Base-by-base conservation (phyloP, 1,140 invertebrate genomes). In the Drosophila ficusphila region DNA sequence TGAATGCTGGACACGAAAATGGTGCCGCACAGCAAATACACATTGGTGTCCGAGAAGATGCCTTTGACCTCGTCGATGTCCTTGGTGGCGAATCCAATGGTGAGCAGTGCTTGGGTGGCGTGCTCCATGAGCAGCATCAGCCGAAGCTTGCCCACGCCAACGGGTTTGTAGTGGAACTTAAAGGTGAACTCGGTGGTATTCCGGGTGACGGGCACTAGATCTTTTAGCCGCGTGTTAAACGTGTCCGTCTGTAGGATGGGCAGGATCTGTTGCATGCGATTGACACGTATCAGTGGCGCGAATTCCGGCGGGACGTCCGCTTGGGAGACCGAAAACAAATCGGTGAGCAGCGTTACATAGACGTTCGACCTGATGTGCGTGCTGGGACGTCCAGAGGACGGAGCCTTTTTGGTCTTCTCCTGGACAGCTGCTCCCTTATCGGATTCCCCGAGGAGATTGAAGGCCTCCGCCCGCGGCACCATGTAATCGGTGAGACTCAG, bases 61-160 rank as follows among this genome's bases (percentile, higher is more conserved):
- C 96, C 96, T 92, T 99, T 99, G 0, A 99, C 95, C 93, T 99
- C 98, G 93, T 99, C 98, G 38, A 98, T 93, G 92, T 99, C 98
- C 92, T 98, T 98, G 42, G 96, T 95, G 42, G 95, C 96, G 82
- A 99, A 99, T 14, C 98, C 98, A 23, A 97, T 92, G 27, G 91
- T 76, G 12, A 94, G 92, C 61, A 99, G 93, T 33, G 94, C 94
- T 19, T 94, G 92, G 69, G 99, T 94, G 2, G 97, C 95, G 18
- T 95, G 92, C 78, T 97, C 94, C 76, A 99, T 95, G 88, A 98
- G 96, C 14, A 95, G 91, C 77, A 96, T 94, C 76, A 98, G 92
- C 60, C 96, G 93, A 29, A 96, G 91, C 67, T 95, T 95, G 48
- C 95, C 95, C 78, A 96, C 92, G 1, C 94, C 94, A 4, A 94